Percentiles rank a stretch among this genome's conserved stretches.
Conservation (phyloP, 2,797 vertebrate species). For the Lagorchestes hirsutus region DNA sequence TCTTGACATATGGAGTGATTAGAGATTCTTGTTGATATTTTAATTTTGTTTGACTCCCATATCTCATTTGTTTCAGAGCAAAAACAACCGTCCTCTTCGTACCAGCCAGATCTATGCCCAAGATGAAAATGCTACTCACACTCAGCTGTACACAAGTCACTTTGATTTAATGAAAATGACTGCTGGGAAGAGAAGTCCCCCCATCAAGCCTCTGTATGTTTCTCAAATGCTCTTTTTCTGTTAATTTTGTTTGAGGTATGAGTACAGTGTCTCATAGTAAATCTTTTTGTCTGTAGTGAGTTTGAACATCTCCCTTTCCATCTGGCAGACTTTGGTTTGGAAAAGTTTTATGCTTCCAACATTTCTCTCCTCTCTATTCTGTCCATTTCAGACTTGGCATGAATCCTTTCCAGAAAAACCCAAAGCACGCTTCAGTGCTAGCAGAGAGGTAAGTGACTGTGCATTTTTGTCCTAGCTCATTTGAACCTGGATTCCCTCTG, state of each 20-base stretch:
- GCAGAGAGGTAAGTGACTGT: constrained; percentile 88
- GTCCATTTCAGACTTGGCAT: constrained; percentile 87
- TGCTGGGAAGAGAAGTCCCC: constrained; percentile 92
- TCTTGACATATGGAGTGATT: neutral
- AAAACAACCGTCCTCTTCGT: constrained; percentile 88
- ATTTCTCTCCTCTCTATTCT: no score
- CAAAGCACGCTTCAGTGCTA: constrained; percentile 91
- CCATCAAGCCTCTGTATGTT: constrained; percentile 91
- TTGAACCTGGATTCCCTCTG: neutral
- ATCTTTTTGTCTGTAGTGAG: neutral
- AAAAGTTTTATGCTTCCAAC: fast-evolving
- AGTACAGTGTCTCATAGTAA: neutral
- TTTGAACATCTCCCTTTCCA: neutral
- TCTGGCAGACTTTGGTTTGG: neutral
- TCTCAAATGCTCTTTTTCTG: neutral
- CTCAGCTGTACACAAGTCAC: constrained; percentile 90
- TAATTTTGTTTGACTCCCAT: neutral
- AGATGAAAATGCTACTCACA: constrained; percentile 91
- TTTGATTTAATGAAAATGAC: constrained; percentile 94
- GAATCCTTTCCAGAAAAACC: constrained; percentile 94
- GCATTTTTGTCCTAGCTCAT: neutral
- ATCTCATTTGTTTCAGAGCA: constrained; percentile 85
- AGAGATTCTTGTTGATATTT: neutral
- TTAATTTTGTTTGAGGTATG: neutral
- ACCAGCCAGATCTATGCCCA: constrained; percentile 93